Percentiles rank a stretch among this genome's conserved stretches.
Conservation (phyloP, 2,113 vertebrate species). For the Sorex fumeus region DNA sequence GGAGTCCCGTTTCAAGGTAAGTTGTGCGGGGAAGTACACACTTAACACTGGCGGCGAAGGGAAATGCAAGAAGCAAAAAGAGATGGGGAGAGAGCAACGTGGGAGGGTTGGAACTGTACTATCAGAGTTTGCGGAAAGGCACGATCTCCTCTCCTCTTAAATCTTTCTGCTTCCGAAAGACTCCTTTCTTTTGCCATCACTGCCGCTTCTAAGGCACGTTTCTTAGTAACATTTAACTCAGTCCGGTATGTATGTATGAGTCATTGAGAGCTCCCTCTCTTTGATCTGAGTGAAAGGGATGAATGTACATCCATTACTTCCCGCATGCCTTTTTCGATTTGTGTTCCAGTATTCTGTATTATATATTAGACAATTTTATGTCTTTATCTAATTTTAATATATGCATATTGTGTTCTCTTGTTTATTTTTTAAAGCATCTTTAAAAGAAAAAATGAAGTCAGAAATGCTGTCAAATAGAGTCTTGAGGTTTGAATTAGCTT, state of each 20-base stretch:
- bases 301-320: constrained; percentile 74
- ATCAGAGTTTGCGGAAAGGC: constrained; percentile 80
- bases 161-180: constrained; percentile 74
- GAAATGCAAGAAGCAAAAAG: constrained; percentile 79
- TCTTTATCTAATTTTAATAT: constrained; percentile 65
- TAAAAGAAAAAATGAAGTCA: constrained; percentile 67
- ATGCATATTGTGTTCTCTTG: constrained; percentile 22
- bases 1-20: constrained; percentile 88
- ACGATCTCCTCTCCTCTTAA: constrained; percentile 69
- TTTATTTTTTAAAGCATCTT: constrained; percentile 14
- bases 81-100: constrained; percentile 73
- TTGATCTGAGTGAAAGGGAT: constrained; percentile 77
- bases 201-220: constrained; percentile 74
- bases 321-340: constrained; percentile 75
- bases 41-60: constrained; percentile 81
- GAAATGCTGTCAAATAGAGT: constrained; percentile 67
- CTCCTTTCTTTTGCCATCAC: constrained; percentile 65
- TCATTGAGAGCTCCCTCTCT: constrained; percentile 75
- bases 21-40: constrained; percentile 83
- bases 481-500: constrained; percentile 65
- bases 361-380: constrained; percentile 48
- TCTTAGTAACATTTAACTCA: constrained; percentile 79
- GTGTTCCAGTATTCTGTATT: constrained; percentile 62
- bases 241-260: constrained; percentile 82
- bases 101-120: constrained; percentile 81